phyloP scores from a whole-genome alignment of 2,113 vertebrate species.

The Seriola quinqueradiata region DNA sequence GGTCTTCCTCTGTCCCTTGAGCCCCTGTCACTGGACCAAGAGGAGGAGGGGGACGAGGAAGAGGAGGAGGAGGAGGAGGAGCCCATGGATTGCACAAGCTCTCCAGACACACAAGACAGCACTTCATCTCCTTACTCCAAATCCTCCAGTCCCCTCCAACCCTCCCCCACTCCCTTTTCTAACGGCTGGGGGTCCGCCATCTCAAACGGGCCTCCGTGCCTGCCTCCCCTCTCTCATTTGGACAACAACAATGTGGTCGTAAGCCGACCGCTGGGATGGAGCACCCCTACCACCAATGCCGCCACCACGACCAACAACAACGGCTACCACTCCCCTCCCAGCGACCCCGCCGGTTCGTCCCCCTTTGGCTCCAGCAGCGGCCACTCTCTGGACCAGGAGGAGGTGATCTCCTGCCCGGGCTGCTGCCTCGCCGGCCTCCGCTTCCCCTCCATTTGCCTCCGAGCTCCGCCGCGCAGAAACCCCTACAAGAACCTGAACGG shows the following conservation, averaged over 20 bases:
- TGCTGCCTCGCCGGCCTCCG: conserved; percentile 92
- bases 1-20: conserved; percentile 76
- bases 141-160: conserved; percentile 55
- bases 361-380: conserved; percentile 75
- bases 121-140: conserved; percentile 56
- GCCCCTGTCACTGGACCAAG: conserved; percentile 67
- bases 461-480: conserved; percentile 77
- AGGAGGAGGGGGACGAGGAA: conserved; percentile 64
- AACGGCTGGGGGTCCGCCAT: conserved; percentile 83
- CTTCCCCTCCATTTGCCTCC: conserved; percentile 90
- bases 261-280: conserved; percentile 86
- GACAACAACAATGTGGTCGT: conserved; percentile 89
- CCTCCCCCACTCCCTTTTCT: conserved; percentile 67
- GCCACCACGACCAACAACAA: conserved; percentile 69
- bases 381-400: conserved; percentile 87
- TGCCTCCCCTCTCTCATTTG: conserved; percentile 73
- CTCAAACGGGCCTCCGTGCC: conserved; percentile 82
- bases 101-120: conserved; percentile 81
- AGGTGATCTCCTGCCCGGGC: conserved; percentile 91
- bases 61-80: conserved; percentile 73
- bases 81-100: conserved; percentile 86
- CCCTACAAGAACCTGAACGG: conserved; percentile 93
- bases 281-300: conserved; percentile 44
- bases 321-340: conserved; percentile 67
- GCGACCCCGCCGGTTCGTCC: conserved; percentile 63